A percentile compares a stretch with the other conserved stretches of the same genome.
Conservation (phyloP, 2,888 invertebrate genomes). For the Cephus spinipes region DNA sequence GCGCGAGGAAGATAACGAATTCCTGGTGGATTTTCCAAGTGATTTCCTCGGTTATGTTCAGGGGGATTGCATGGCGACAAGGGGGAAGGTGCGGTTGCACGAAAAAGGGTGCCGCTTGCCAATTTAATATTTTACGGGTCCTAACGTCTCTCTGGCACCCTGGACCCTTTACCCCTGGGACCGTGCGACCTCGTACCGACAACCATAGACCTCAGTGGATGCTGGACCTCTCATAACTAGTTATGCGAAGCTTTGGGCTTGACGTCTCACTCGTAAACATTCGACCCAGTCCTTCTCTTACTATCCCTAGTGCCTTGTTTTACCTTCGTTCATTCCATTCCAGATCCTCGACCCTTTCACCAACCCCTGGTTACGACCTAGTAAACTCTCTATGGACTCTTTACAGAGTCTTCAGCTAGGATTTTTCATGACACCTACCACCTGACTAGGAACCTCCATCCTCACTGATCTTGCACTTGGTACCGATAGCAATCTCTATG, state of each 20-base stretch:
- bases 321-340: constrained; percentile 1
- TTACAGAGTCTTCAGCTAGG: not conserved
- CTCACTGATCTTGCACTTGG: not conserved
- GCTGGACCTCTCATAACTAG: not conserved
- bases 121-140: constrained; percentile 40
- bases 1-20: constrained; percentile 46
- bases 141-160: constrained; percentile 1
- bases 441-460: not conserved
- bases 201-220: not conserved
- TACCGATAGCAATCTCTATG: constrained; percentile 49
- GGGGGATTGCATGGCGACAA: constrained; percentile 25
- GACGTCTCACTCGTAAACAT: constrained; percentile 6
- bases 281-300: constrained; percentile 6
- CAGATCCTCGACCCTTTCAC: constrained; percentile 6
- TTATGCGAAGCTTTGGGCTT: not conserved
- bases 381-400: not conserved
- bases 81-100: not conserved
- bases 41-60: constrained; percentile 53
- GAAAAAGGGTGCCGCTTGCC: constrained; percentile 36
- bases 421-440: not conserved
- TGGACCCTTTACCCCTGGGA: not conserved
- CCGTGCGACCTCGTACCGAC: not conserved
- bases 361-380: not conserved
- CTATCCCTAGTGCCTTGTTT: not conserved
- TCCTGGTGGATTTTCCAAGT: constrained; percentile 57